phyloP scores from a whole-genome alignment of 1,140 invertebrate genomes.

The Drosophila equinoxialis region DNA sequence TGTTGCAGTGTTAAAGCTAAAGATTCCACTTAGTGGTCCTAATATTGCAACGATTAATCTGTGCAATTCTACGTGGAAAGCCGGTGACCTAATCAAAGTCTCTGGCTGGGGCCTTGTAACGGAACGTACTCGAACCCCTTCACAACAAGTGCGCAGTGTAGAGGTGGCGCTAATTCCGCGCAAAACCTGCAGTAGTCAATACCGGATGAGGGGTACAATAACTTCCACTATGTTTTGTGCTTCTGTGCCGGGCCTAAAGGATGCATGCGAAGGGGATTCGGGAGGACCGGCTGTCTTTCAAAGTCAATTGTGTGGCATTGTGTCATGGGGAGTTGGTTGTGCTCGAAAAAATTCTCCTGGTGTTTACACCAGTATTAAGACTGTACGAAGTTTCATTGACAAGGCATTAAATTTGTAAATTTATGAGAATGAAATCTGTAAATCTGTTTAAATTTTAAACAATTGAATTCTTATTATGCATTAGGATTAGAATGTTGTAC shows the following conservation, averaged over 20 bases:
- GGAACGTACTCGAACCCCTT: conserved; percentile 45
- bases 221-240: conserved; percentile 74
- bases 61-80: conserved; percentile 53
- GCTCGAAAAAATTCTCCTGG: conserved; percentile 83
- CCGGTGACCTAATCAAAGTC: conserved; percentile 65
- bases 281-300: conserved; percentile 86
- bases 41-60: conserved; percentile 64
- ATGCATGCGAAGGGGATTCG: conserved; percentile 84
- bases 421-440: neutral
- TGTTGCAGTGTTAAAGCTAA: conserved; percentile 68
- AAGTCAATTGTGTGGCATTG: conserved; percentile 84
- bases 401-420: conserved; percentile 60
- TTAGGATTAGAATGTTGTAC: too few species aligned
- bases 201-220: conserved; percentile 54
- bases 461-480: neutral
- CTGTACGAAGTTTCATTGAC: conserved; percentile 76
- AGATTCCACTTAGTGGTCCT: conserved; percentile 45
- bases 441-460: too few species aligned
- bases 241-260: conserved; percentile 57
- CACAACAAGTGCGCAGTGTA: conserved; percentile 63
- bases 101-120: conserved; percentile 65
- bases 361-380: conserved; percentile 84
- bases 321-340: conserved; percentile 85
- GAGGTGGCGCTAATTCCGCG: conserved; percentile 61
- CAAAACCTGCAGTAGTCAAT: conserved; percentile 55